phyloP scores from a whole-genome alignment of 1,140 invertebrate species.

The Mizuhopecten yessoensis region DNA sequence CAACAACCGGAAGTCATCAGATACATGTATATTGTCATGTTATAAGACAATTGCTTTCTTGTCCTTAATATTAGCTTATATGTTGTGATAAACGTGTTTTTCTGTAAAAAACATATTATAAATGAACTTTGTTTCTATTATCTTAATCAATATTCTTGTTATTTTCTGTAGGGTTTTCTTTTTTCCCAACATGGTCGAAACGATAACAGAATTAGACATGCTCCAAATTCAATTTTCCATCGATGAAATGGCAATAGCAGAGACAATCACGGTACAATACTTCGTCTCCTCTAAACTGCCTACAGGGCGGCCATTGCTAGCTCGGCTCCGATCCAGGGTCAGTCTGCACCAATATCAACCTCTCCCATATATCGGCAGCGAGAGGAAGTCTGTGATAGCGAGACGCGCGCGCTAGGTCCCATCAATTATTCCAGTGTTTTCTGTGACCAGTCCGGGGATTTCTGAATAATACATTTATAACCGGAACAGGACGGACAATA shows the following conservation, averaged over 20 bases:
- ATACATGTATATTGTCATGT: too few species aligned
- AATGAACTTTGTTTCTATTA: too few species aligned
- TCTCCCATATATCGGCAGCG: not conserved
- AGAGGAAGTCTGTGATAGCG: not conserved
- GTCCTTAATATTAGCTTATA: too few species aligned
- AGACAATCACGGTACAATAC: not conserved
- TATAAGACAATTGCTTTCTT: too few species aligned
- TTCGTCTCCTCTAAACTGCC: not conserved
- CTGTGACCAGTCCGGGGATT: conserved; percentile 36
- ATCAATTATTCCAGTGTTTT: conserved; percentile 22
- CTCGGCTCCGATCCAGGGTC: not conserved
- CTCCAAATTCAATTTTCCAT: not conserved
- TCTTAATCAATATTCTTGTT: too few species aligned
- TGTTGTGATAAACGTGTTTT: too few species aligned
- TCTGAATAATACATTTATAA: conserved; percentile 36
- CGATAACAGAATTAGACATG: too few species aligned
- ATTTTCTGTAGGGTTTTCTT: too few species aligned
- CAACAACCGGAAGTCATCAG: too few species aligned
- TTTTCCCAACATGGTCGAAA: too few species aligned
- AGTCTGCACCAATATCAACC: not conserved
- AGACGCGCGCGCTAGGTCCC: not conserved
- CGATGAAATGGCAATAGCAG: not conserved
- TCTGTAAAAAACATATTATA: too few species aligned
- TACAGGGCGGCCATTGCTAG: not conserved
- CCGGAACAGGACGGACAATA: conserved; percentile 31